A percentile compares a stretch with the other conserved stretches of the same genome.
These are phyloP conservation scores for Galeruca laticollis DNA, from an alignment of 2,888 invertebrate genomes.

Conservation along the genomic window DNA sequence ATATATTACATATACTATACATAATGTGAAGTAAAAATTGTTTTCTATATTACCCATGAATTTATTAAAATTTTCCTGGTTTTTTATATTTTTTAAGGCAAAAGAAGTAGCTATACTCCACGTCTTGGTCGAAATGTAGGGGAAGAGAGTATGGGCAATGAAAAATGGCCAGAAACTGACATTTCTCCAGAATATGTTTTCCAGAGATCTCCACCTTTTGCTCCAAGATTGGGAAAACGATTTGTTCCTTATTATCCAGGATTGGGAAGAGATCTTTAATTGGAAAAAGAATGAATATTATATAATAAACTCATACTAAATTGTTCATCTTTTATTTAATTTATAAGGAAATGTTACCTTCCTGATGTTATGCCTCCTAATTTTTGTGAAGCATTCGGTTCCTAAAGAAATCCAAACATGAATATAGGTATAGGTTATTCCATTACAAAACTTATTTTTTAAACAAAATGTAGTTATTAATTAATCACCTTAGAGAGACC, in stretches of 20 bases:
- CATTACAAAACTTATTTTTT: no score
- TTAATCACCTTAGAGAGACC: no score
- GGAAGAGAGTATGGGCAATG: constrained; percentile 54
- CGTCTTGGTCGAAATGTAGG: constrained; percentile 67
- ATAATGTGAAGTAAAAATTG: no score
- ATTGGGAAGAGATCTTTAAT: constrained; percentile 59
- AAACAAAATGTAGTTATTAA: no score
- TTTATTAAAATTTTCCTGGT: constrained; percentile 1
- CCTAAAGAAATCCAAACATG: no score
- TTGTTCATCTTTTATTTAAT: constrained; percentile 26
- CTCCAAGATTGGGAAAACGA: constrained; percentile 67
- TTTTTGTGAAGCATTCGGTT: background rate
- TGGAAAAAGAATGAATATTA: constrained; percentile 17
- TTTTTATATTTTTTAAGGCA: constrained; percentile 40
- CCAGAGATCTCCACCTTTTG: constrained; percentile 67
- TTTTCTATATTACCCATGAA: no score
- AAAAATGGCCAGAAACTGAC: constrained; percentile 56
- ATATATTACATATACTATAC: no score
- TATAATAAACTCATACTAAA: constrained; percentile 25
- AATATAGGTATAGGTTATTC: no score
- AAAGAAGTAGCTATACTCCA: constrained; percentile 64
- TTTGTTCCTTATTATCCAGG: constrained; percentile 67
- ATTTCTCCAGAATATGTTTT: constrained; percentile 54
- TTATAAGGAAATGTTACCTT: background rate
- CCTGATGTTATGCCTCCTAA: background rate